phyloP scores from a whole-genome alignment of 1,140 invertebrate species.

The Bombus cullumanus region DNA sequence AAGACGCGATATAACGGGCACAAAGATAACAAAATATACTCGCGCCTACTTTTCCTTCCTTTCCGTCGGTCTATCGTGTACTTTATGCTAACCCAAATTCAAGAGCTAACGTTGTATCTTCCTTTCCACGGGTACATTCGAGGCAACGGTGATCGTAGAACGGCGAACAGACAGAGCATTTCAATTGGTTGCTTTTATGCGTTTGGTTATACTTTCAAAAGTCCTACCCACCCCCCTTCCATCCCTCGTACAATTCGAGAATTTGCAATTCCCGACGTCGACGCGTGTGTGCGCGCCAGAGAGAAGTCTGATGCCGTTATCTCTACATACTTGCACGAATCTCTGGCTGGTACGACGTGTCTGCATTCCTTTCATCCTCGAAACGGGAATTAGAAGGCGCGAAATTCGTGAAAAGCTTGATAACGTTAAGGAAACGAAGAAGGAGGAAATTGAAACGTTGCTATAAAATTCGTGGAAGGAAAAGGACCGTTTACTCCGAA shows the following conservation, averaged over 20 bases:
- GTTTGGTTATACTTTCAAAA: slow-evolving; percentile 57
- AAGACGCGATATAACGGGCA: slow-evolving; percentile 7
- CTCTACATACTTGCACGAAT: slow-evolving; percentile 39
- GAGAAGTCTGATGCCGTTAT: slow-evolving; percentile 47
- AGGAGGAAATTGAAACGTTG: background rate
- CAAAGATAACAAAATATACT: slow-evolving; percentile 67
- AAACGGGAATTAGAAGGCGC: slow-evolving; percentile 16
- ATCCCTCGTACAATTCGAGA: slow-evolving; percentile 56
- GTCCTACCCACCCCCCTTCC: background rate
- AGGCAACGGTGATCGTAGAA: slow-evolving; percentile 49
- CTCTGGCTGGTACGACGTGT: background rate
- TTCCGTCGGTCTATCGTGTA: slow-evolving; percentile 29
- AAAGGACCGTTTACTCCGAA: background rate
- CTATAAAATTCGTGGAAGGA: background rate
- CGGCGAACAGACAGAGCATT: slow-evolving; percentile 64
- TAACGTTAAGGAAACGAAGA: background rate
- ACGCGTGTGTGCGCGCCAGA: background rate
- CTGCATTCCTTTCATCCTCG: slow-evolving; percentile 39
- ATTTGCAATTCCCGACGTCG: slow-evolving; percentile 73
- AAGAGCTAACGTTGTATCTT: slow-evolving; percentile 32
- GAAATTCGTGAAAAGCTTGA: slow-evolving; percentile 15
- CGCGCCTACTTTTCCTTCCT: slow-evolving; percentile 31
- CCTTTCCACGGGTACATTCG: background rate
- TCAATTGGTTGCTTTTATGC: slow-evolving; percentile 69
- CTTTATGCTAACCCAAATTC: slow-evolving; percentile 61